phyloP scores from a whole-genome alignment of 2,113 vertebrate species.

The Procavia capensis region DNA sequence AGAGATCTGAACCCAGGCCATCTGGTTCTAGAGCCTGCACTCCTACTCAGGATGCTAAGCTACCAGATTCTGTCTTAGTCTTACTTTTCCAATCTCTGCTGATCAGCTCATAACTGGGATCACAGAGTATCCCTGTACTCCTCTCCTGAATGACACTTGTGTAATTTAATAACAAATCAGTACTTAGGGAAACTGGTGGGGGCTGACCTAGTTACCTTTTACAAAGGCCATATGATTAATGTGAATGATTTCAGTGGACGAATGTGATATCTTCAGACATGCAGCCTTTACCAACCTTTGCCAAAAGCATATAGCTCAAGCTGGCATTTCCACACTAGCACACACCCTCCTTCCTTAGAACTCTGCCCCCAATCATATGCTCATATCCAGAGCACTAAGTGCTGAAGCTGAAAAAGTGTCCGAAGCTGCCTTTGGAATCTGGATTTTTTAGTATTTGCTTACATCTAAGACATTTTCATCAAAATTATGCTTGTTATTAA shows the following conservation, averaged over 20 bases:
- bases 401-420: background rate
- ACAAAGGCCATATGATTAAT: background rate
- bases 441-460: background rate
- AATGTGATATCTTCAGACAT: background rate
- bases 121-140: background rate
- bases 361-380: background rate
- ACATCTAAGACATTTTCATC: background rate
- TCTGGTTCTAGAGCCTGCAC: background rate
- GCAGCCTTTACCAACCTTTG: background rate
- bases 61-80: no score
- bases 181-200: background rate
- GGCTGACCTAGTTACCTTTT: background rate
- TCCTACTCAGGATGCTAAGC: rapidly evolving
- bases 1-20: background rate
- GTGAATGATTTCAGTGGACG: background rate
- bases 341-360: rapidly evolving
- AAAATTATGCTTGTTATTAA: conserved; percentile 39
- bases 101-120: background rate
- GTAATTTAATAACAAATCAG: background rate
- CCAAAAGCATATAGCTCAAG: background rate
- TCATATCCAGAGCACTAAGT: background rate
- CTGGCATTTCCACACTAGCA: background rate
- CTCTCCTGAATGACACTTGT: background rate
- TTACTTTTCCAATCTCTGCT: background rate
- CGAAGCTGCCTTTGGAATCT: background rate